Evolutionary conservation across 2,113 vertebrate genomes (phyloP), one percentile per base, ranked within the genome.

Genomic region (Dasyornis broadbenti): DNA sequence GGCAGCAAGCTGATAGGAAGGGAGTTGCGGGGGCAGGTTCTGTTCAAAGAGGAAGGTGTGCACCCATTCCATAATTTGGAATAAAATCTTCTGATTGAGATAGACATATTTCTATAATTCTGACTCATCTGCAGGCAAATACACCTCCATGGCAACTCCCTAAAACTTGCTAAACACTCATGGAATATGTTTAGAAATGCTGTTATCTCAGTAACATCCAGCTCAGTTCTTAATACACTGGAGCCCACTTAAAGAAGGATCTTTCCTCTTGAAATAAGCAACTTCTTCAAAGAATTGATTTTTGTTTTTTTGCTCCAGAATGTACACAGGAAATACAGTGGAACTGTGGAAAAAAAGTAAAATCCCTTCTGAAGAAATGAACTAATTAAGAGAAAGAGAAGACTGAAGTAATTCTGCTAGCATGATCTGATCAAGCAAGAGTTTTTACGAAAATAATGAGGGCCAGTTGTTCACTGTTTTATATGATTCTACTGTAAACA

Each of bases 101-200:
- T 39, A 87, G 77, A 91, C 14, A 24, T 73, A 61, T 80, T 92
- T 89, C 86, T 95, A 87, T 95, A 95, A 97, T 89, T 96, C 91
- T 95, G 70, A 96, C 60, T 95, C 86, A 95, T 92, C 82, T 94
- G 39, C 35, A 18, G 2, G 84, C 33, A 90, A 90, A 90, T 66
- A 72, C 30, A 72, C 66, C 59, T 88, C 78, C 66, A 73, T 66
- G 30, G 88, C 27, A 88, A 86, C 82, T 83, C 56, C 47, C 64
- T 83, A 89, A 88, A 73, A 60, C 80, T 54, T 80, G 42, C 39
- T 90, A 40, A 91, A 73, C 37, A 88, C 39, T 33, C 2, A 4
- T 78, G 56, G 76, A 94, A 45, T 84, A 63, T 49, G 15, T 63
- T 66, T 90, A 44, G 68, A 84, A 93, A 86, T 40, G 28, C n/a